Base-by-base conservation (phyloP, 2,797 vertebrate genomes). In the Fistularia tabacaria region DNA sequence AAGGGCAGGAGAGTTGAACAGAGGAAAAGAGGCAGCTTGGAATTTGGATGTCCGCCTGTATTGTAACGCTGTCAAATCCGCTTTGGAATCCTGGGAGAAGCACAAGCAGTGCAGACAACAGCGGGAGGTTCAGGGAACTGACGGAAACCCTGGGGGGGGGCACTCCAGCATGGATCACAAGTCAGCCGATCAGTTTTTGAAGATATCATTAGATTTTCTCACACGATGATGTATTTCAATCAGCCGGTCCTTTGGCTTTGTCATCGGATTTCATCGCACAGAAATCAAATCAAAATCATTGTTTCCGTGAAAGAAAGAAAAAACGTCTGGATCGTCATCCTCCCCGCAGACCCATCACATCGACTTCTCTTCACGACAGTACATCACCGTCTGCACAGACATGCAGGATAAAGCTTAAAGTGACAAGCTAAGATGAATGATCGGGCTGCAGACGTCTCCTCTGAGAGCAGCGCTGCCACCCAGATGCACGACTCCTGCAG, bases 11-110 rank as follows among this genome's bases (percentile, higher is more conserved):
- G 25, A 25, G 25, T 25, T 25, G 25, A 25, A 25, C 25, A 42
- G 56, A 64, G 54, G 46, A 47, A 37, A 49, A 45, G 50, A 60
- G 49, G 61, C 73, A 47, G 55, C 55, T 25, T 5, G 25, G 25
- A 25, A 76, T 55, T 67, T 84, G 80, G 80, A 78, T 36, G 38
- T 49, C 56, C 77, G 74, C 80, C 52, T 66, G 44, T 67, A 48
- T 62, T 80, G 64, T 66, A 60, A 55, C 3, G 46, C 67, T 74
- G 83, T 78, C 80, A 85, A 80, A 78, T 74, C 67, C 66, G 48
- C 51, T 64, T 49, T 38, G 58, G 66, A 72, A 74, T 64, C 62
- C 5, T 6, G 25, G 38, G 66, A 69, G 66, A 42, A 57, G 53
- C 65, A 66, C 1, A 36, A 40, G 54, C 71, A 78, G 74, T 59